Percentiles rank a stretch among this genome's conserved stretches.
Evolutionary conservation across 2,888 invertebrate species (phyloP).

Genomic region (Hypolimnas misippus): DNA sequence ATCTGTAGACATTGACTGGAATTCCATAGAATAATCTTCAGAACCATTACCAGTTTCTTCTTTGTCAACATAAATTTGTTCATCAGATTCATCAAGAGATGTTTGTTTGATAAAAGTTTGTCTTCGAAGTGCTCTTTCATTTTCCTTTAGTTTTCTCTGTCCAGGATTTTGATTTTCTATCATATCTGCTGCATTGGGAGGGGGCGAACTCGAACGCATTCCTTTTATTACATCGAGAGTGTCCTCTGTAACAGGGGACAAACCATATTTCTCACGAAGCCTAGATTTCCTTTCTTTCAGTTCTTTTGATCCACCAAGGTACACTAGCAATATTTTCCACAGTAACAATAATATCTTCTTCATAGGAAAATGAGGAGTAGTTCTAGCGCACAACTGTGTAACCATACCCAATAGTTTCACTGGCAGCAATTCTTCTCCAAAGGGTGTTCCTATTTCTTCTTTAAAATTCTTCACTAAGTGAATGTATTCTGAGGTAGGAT

Average conservation of each 20-base stretch:
- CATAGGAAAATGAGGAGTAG: conserved; percentile 98
- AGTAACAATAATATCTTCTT: conserved; percentile 97
- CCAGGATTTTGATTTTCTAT: conserved; percentile 93
- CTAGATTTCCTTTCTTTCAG: conserved; percentile 90
- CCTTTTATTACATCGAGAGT: conserved; percentile 96
- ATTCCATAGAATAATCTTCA: conserved; percentile 85
- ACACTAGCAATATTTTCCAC: conserved; percentile 97
- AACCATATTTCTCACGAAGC: conserved; percentile 87
- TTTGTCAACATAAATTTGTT: conserved; percentile 89
- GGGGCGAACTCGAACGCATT: conserved; percentile 98
- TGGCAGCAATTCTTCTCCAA: conserved; percentile 92
- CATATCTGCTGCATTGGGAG: conserved; percentile 95
- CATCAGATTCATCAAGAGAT: conserved; percentile 92
- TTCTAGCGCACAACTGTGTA: conserved; percentile 97
- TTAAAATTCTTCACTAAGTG: conserved; percentile 84
- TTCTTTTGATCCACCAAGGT: conserved; percentile 95
- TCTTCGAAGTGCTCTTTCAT: conserved; percentile 87
- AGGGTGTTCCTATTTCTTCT: conserved; percentile 83
- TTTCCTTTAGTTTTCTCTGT: conserved; percentile 81
- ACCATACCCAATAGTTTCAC: conserved; percentile 98
- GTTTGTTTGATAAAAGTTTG: conserved; percentile 95
- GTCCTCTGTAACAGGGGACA: conserved; percentile 94
- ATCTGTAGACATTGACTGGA: conserved; percentile 79
- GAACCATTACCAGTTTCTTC: conserved; percentile 85
- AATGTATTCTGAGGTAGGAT: conserved; percentile 74